A percentile compares a stretch with the other conserved stretches of the same genome.
These are phyloP conservation scores for Eleginops maclovinus DNA, from an alignment of 2,113 vertebrate species.

Conservation along the genomic window DNA sequence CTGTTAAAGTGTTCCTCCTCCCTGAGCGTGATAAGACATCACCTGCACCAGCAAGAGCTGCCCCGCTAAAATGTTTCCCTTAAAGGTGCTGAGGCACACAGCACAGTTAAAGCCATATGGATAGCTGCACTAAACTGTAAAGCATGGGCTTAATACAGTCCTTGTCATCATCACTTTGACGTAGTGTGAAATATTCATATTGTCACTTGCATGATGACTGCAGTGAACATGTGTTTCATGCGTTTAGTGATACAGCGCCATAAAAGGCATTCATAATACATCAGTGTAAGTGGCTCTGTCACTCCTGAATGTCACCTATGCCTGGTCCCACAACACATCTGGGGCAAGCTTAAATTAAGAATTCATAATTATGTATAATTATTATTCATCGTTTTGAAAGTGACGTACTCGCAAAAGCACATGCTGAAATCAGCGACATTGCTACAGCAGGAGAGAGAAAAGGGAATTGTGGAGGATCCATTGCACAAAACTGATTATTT, in stretches of 20 bases:
- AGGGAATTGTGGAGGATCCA: too few species aligned
- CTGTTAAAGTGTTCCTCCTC: constrained; percentile 70
- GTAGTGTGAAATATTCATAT: constrained; percentile 63
- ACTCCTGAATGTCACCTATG: not conserved
- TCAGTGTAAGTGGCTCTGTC: constrained; percentile 5
- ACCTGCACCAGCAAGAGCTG: constrained; percentile 55
- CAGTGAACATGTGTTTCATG: constrained; percentile 42
- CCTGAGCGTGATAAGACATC: constrained; percentile 74
- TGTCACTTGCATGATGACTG: constrained; percentile 21
- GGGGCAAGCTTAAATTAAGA: not conserved
- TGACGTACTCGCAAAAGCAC: not conserved
- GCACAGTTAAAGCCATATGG: constrained; percentile 35
- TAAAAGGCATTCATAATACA: constrained; percentile 39
- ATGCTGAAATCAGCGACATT: not conserved
- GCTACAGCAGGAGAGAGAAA: too few species aligned
- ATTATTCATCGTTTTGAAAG: too few species aligned
- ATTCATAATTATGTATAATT: not conserved
- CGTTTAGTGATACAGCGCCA: constrained; percentile 24
- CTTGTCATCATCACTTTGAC: constrained; percentile 18
- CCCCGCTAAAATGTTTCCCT: constrained; percentile 62
- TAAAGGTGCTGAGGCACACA: constrained; percentile 54
- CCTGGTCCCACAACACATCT: not conserved
- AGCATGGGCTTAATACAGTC: constrained; percentile 9
- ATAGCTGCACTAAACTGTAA: constrained; percentile 48
- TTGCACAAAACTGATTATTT: too few species aligned